A percentile compares a stretch with the other conserved stretches of the same genome.
phyloP scores from a whole-genome alignment of 2,113 vertebrate species.

The Meleagris gallopavo region DNA sequence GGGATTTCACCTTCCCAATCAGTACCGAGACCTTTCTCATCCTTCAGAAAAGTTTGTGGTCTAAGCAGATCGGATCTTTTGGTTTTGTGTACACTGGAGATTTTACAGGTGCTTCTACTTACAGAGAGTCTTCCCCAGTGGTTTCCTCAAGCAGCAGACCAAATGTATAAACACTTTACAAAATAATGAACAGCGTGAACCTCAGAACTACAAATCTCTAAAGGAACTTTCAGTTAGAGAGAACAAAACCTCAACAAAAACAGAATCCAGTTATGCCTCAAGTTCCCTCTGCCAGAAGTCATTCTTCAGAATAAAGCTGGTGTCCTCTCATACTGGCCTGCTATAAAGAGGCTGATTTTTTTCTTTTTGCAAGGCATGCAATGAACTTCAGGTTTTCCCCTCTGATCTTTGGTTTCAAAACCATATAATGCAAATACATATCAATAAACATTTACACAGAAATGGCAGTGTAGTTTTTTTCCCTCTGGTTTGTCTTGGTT shows the following conservation, averaged over 20 bases:
- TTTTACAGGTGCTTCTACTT: conserved; percentile 13
- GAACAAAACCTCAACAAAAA: conserved; percentile 30
- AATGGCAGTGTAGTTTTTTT: not conserved
- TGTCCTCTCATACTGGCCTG: not conserved
- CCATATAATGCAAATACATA: not conserved
- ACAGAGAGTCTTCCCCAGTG: not conserved
- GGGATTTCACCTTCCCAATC: not conserved
- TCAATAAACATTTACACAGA: not conserved
- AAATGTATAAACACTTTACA: conserved; percentile 35
- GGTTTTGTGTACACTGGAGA: not conserved
- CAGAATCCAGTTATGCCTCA: not conserved
- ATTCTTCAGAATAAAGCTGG: not conserved
- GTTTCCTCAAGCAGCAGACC: conserved; percentile 25
- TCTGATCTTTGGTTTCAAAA: not conserved
- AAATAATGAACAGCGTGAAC: conserved; percentile 27
- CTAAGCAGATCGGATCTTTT: not conserved
- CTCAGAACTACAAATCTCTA: conserved; percentile 43
- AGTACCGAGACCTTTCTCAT: not conserved
- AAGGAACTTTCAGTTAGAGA: conserved; percentile 11
- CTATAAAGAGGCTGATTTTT: not conserved
- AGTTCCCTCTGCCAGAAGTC: not conserved
- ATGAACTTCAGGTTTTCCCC: not conserved
- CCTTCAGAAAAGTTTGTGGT: not conserved
- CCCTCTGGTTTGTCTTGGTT: not conserved
- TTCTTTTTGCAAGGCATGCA: not conserved